Conservation (phyloP, 2,113 vertebrate genomes). For the Pseudolaguvia tuberculata region DNA sequence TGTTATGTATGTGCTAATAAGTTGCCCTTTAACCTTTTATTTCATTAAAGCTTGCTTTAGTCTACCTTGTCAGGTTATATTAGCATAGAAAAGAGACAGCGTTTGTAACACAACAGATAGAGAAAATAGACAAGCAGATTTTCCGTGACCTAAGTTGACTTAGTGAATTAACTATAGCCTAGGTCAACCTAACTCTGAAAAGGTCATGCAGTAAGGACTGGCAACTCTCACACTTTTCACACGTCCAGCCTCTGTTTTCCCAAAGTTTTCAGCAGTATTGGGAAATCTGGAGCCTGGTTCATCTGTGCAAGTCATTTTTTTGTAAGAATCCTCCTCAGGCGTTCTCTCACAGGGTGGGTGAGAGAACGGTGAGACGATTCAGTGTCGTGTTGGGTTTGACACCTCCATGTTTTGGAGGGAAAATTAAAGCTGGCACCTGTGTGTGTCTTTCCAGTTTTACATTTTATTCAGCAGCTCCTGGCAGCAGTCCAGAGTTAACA, state of each 20-base stretch:
- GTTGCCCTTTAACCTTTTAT: not conserved
- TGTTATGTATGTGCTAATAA: too few species aligned
- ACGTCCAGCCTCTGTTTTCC: not conserved
- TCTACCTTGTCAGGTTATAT: not conserved
- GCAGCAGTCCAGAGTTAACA: slow-evolving; percentile 11
- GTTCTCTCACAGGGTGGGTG: slow-evolving; percentile 17
- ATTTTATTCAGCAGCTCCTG: not conserved
- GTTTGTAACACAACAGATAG: not conserved
- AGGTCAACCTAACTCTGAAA: not conserved
- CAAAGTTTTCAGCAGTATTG: slow-evolving; percentile 38
- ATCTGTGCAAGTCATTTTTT: slow-evolving; percentile 22
- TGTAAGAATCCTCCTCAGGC: slow-evolving; percentile 1
- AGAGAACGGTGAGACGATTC: slow-evolving; percentile 15
- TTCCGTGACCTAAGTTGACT: not conserved
- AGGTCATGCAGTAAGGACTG: not conserved
- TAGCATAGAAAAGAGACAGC: not conserved
- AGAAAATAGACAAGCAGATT: not conserved
- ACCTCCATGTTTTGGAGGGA: slow-evolving; percentile 32
- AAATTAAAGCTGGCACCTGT: slow-evolving; percentile 45
- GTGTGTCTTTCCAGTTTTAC: slow-evolving; percentile 17
- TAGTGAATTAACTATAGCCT: not conserved
- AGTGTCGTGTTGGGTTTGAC: slow-evolving; percentile 32
- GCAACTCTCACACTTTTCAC: slow-evolving; percentile 11
- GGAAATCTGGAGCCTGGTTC: slow-evolving; percentile 48
- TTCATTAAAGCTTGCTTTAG: not conserved